Percentiles rank a stretch among this genome's conserved stretches.
Conservation (phyloP, 2,888 invertebrate genomes). For the Dasypolia templi region DNA sequence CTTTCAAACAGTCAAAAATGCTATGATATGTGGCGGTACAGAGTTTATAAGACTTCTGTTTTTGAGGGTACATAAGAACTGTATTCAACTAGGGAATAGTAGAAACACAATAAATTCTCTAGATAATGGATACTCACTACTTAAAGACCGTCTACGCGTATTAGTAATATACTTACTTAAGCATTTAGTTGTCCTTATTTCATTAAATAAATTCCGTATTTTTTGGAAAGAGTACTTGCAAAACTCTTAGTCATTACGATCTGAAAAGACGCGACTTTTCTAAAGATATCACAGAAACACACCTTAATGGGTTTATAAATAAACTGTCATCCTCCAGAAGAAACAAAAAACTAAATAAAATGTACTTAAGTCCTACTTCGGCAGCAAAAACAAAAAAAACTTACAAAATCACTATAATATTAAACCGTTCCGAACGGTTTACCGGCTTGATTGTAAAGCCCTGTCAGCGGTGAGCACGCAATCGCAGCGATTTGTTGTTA, state of each 20-base stretch:
- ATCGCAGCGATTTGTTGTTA: constrained; percentile 48
- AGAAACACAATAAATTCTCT: not conserved
- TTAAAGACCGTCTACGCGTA: not conserved
- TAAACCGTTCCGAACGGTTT: constrained; percentile 42
- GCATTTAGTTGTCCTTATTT: not conserved
- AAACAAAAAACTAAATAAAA: too few species aligned
- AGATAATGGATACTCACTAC: constrained; percentile 29
- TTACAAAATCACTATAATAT: constrained; percentile 23
- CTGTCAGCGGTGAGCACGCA: constrained; percentile 43
- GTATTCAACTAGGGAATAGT: not conserved
- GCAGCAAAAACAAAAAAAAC: constrained; percentile 23
- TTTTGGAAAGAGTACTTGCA: not conserved
- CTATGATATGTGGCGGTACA: not conserved
- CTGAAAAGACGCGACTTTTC: constrained; percentile 1
- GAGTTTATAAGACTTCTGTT: constrained; percentile 12
- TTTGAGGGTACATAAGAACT: constrained; percentile 4
- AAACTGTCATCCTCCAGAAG: constrained; percentile 10
- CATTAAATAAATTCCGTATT: not conserved
- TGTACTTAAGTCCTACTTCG: not conserved
- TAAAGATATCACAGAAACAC: not conserved
- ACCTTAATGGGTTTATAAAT: not conserved
- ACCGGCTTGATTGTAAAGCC: constrained; percentile 46
- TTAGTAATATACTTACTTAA: not conserved
- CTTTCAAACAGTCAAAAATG: not conserved
- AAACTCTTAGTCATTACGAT: not conserved